Base-by-base conservation (phyloP, 2,888 invertebrate species). In the Thera obeliscata region DNA sequence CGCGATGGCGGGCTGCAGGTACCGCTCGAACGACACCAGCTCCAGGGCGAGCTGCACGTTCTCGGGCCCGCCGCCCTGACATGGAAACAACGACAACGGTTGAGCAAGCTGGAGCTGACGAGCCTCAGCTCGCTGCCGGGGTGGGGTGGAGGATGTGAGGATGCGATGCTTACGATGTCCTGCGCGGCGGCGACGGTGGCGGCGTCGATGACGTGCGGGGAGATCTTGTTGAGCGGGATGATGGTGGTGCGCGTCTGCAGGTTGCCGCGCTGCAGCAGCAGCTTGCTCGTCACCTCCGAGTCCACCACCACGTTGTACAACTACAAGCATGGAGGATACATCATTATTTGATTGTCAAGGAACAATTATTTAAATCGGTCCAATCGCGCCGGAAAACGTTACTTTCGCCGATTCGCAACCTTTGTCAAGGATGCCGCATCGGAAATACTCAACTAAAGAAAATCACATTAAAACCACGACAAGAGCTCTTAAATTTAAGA, bases 301-400 rank as follows among this genome's bases (percentile, higher is more conserved):
- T 98, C 98, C 48, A 98, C 98, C 59, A 99, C 96, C 67, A 99
- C 96, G 91, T 98, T 97, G 90, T 96, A 98, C 38, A 99, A 87
- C 98, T 98, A 78, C 8, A 12, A 7, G 5, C 4, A 41, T 7
- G 6, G 41, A 6, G 5, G 41, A 41, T 5, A 41, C 5, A 38
- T 38, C 38, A 38, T 38, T 38, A 38, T 38, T 38, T 38, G 22
- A 22, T 22, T 22, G 22, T 22, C 0, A 22, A 22, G 22, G 22
- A 22, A 22, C 22, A 22, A 22, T 1, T 22, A 22, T 22, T 22
- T 22, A 22, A 22, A 22, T 22, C 22, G 22, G 22, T 22, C 22
- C 22, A 22, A 22, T 22, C 22, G 22, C 22, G 22, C 22, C 22
- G 22, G 22, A 22, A 22, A 22, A 22, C 22, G 0, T 22, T 22